phyloP scores from a whole-genome alignment of 2,113 vertebrate species.

The Seriola dumerili region DNA sequence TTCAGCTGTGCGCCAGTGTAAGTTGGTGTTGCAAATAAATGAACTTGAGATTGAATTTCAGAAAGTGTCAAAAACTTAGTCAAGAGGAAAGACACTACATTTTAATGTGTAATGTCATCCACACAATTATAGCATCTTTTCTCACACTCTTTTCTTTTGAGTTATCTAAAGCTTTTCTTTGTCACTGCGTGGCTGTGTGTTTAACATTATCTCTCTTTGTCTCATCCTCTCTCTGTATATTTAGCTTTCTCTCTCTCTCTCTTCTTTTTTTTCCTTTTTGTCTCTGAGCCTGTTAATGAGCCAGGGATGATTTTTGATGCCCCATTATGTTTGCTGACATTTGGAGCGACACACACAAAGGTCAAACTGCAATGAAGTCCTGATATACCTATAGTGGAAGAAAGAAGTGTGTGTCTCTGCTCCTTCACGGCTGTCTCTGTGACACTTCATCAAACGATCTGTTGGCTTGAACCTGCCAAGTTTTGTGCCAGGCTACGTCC shows the following conservation, averaged over 20 bases:
- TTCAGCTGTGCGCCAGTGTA: background rate
- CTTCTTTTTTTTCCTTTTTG: background rate
- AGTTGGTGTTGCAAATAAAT: background rate
- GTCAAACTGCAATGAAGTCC: slow-evolving; percentile 61
- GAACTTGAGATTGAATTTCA: background rate
- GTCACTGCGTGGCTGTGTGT: slow-evolving; percentile 20
- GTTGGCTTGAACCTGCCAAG: background rate
- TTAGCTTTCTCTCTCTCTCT: background rate
- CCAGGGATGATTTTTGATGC: slow-evolving; percentile 31
- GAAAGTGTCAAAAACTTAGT: background rate
- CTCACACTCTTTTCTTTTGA: background rate
- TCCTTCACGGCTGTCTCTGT: slow-evolving; percentile 1
- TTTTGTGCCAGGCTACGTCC: background rate
- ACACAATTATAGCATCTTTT: slow-evolving; percentile 28
- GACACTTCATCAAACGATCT: slow-evolving; percentile 25
- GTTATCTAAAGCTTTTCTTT: slow-evolving; percentile 7
- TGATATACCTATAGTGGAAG: slow-evolving; percentile 33
- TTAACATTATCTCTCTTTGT: background rate
- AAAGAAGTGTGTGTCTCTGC: background rate
- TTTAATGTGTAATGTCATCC: slow-evolving; percentile 25
- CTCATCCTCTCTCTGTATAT: background rate
- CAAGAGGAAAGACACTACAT: background rate
- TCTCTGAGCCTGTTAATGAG: slow-evolving; percentile 20
- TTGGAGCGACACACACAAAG: slow-evolving; percentile 64
- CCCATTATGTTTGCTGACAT: slow-evolving; percentile 60